Percentiles rank a stretch among this genome's conserved stretches.
Conservation (phyloP, 1,140 invertebrate genomes). For the Macrotrachela quadricornifera region DNA sequence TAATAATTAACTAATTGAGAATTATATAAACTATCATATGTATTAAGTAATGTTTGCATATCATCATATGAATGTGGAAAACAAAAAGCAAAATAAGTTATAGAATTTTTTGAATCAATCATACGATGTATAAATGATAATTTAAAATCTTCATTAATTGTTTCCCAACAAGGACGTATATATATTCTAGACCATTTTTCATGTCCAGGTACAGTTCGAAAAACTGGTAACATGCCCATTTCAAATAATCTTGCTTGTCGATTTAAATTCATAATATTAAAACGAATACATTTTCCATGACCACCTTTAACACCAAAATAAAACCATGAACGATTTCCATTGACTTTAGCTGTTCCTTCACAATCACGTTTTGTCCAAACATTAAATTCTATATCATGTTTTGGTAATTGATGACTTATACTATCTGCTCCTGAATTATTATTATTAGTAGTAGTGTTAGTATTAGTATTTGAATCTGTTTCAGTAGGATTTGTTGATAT, state of each 20-base stretch:
- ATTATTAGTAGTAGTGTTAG: conserved; percentile 7
- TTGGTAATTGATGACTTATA: conserved; percentile 15
- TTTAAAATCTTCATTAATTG: conserved; percentile 40
- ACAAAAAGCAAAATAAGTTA: conserved; percentile 70
- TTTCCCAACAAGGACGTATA: background rate
- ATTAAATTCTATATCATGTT: conserved; percentile 57
- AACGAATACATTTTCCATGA: conserved; percentile 40
- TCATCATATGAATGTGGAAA: conserved; percentile 69
- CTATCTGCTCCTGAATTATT: conserved; percentile 12
- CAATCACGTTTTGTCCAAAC: conserved; percentile 73
- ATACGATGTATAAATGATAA: conserved; percentile 55
- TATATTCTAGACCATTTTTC: conserved; percentile 54
- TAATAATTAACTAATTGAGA: background rate
- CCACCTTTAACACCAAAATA: conserved; percentile 57
- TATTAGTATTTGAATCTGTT: background rate
- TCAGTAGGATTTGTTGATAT: background rate
- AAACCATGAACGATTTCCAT: conserved; percentile 69
- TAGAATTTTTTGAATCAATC: conserved; percentile 45
- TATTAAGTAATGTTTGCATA: conserved; percentile 44
- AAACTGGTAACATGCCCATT: conserved; percentile 69
- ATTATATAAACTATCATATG: conserved; percentile 34
- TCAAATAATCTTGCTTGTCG: conserved; percentile 69
- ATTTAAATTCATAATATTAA: conserved; percentile 68
- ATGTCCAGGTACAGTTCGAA: conserved; percentile 32
- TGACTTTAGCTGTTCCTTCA: conserved; percentile 62